phyloP scores from a whole-genome alignment of 2,888 invertebrate species.

The Tenthredo scrophulariae region DNA sequence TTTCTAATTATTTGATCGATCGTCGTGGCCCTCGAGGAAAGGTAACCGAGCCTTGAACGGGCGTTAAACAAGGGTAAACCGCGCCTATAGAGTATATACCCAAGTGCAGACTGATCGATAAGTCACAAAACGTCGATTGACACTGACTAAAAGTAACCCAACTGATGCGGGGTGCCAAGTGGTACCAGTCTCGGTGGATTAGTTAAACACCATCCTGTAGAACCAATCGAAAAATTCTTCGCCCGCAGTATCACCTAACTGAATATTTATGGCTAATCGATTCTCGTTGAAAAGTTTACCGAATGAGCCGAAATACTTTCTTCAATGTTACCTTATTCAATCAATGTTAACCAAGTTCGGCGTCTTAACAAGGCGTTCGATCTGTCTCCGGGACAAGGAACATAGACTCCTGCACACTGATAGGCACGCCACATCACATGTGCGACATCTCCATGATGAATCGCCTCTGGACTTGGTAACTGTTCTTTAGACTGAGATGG shows the following conservation, averaged over 20 bases:
- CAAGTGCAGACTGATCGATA: constrained; percentile 20
- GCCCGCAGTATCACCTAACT: neutral
- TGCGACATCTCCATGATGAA: constrained; percentile 45
- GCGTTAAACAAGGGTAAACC: constrained; percentile 10
- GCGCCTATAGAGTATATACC: neutral
- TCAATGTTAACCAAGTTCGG: constrained; percentile 13
- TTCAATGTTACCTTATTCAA: constrained; percentile 21
- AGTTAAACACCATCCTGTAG: neutral
- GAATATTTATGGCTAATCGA: neutral
- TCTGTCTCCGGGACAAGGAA: neutral
- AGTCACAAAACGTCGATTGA: constrained; percentile 33
- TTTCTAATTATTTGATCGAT: constrained; percentile 32
- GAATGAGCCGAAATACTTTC: neutral
- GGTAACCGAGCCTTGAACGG: constrained; percentile 2
- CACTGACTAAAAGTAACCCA: constrained; percentile 25
- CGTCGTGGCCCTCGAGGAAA: neutral
- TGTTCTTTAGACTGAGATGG: neutral
- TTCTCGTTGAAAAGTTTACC: neutral
- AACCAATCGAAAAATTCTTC: constrained; percentile 1
- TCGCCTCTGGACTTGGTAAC: constrained; percentile 16
- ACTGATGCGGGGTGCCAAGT: constrained; percentile 12
- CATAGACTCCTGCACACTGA: neutral
- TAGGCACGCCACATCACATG: neutral
- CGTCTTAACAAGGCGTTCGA: neutral
- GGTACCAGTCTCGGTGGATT: constrained; percentile 35